Evolutionary conservation across 2,888 invertebrate genomes (phyloP), one percentile per base, ranked within the genome.

Genomic region (Pyrrhia umbra): DNA sequence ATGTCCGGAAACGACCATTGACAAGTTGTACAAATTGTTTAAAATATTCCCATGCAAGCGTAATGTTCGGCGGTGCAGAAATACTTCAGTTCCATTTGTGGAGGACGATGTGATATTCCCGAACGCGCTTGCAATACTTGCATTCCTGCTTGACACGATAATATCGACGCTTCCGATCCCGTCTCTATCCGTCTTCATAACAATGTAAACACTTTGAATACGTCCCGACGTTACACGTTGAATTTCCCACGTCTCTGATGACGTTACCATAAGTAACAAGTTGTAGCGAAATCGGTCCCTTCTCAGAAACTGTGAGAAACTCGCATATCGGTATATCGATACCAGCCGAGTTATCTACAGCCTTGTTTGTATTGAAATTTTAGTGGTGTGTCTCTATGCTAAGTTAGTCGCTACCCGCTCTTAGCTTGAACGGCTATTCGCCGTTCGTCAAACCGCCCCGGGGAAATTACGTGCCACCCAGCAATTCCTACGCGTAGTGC

Each of bases 401-500:
- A 51, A 57, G 69, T 62, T 64, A 68, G 72, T 73, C 75, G 79
- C 78, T 73, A 71, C 23, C 46, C 71, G 79, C 81, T 77, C 59
- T 64, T 81, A 63, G 65, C 75, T 83, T 81, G 64, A 70, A 70
- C 72, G 65, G 60, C 55, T 72, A 64, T 71, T 61, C 79, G 71
- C 72, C 73, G 69, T 79, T 75, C 80, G 78, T 78, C 82, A 81
- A 86, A 85, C 80, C 82, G 86, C 90, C 88, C 90, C 73, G 75
- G 91, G 91, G 90, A 92, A 92, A 92, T 91, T 88, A 90, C 85
- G 83, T 84, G 84, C 84, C 87, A 85, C 85, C 88, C 84, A 85
- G 84, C 86, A 85, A 85, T 88, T 87, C 79, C 85, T 85, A 81
- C 81, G 65, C 52, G 67, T 60, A 63, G 65, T 65, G 62, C 71